These are phyloP conservation scores for Plebejus anna DNA, from an alignment of 2,888 invertebrate genomes.

Conservation along the genomic window DNA sequence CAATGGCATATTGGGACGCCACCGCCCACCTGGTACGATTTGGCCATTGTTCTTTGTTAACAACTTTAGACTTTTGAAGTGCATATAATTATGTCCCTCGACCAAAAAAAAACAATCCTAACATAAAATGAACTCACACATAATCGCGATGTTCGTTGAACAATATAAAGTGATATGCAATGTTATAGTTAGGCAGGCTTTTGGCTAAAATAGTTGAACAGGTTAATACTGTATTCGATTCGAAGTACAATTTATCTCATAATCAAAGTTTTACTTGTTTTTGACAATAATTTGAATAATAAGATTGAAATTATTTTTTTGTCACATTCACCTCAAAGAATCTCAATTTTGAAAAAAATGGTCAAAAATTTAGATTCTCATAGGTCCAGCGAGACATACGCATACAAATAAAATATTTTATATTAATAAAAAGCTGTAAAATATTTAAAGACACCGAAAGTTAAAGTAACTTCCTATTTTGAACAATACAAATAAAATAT, in stretches of 20 bases:
- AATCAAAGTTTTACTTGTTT: too few relatives aligned
- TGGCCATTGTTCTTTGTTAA: background rate
- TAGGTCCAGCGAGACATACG: too few relatives aligned
- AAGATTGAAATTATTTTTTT: too few relatives aligned
- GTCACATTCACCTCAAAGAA: too few relatives aligned
- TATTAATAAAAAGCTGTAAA: too few relatives aligned
- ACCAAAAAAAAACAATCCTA: conserved; percentile 34
- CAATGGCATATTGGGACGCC: too few relatives aligned
- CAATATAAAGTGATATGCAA: conserved; percentile 75
- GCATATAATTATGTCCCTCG: background rate
- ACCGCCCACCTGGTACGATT: too few relatives aligned
- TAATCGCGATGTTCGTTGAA: conserved; percentile 40
- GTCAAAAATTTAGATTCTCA: too few relatives aligned
- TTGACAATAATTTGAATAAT: too few relatives aligned
- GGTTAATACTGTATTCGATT: conserved; percentile 30
- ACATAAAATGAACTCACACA: background rate
- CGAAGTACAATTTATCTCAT: background rate
- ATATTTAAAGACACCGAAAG: too few relatives aligned
- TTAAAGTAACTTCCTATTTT: background rate
- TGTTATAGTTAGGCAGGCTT: conserved; percentile 75
- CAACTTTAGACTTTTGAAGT: background rate
- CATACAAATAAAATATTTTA: too few relatives aligned
- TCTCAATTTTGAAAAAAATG: too few relatives aligned
- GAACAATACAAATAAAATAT: conserved; percentile 32
- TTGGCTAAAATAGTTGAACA: conserved; percentile 40